Percentiles rank a stretch among this genome's conserved stretches.
Conservation (phyloP, 2,888 invertebrate genomes). For the Lepas anatifera region DNA sequence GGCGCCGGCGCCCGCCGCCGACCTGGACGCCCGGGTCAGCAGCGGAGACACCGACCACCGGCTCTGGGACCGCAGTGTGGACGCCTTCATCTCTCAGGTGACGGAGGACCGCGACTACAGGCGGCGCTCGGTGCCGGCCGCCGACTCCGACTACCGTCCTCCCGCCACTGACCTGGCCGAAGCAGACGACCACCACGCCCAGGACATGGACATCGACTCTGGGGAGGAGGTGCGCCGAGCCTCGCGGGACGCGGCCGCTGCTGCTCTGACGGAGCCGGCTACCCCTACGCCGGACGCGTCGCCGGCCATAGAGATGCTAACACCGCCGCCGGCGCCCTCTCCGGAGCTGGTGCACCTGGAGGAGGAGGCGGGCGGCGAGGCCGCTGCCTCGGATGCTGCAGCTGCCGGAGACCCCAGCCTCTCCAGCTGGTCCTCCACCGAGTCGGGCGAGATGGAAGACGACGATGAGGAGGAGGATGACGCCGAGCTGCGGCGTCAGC, state of each 20-base stretch:
- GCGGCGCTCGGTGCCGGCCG: no score
- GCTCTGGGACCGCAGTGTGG: not conserved
- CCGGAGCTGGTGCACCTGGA: constrained; percentile 14
- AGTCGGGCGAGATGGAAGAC: no score
- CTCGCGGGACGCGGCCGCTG: not conserved
- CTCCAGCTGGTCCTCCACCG: constrained; percentile 1
- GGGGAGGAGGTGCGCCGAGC: not conserved
- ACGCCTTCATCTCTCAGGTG: constrained; percentile 11
- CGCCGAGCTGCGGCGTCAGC: not conserved
- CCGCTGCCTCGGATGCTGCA: not conserved
- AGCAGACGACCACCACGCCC: not conserved
- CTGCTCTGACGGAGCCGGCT: not conserved
- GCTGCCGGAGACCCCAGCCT: not conserved
- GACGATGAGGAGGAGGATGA: no score
- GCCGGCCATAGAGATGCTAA: not conserved
- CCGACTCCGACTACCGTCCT: not conserved
- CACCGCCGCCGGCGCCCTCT: not conserved
- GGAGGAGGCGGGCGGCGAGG: not conserved
- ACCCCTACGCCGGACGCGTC: not conserved
- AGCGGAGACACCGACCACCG: not conserved
- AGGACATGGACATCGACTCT: not conserved
- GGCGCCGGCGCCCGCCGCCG: not conserved
- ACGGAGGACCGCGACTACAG: constrained; percentile 7
- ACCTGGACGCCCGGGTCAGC: not conserved
- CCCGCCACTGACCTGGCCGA: constrained; percentile 1